Conservation (phyloP, 2,888 invertebrate species). For the Deilephila porcellus region DNA sequence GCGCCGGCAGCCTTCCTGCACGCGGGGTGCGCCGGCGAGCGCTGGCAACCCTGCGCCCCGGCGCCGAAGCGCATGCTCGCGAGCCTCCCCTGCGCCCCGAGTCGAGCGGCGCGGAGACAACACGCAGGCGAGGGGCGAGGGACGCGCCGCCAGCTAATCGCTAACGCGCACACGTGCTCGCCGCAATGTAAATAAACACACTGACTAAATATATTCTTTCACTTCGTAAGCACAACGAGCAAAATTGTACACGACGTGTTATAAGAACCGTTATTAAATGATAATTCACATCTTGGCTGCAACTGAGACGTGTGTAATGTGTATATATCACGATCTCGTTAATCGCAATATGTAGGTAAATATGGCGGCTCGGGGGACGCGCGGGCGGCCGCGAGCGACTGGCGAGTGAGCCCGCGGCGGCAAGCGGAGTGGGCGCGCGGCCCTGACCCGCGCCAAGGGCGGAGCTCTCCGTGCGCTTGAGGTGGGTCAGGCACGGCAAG, state of each 20-base stretch:
- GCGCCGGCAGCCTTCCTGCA: neutral
- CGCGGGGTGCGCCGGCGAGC: neutral
- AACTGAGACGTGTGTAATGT: too few species aligned
- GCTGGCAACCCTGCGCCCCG: neutral
- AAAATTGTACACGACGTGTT: neutral
- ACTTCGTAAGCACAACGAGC: neutral
- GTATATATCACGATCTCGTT: too few species aligned
- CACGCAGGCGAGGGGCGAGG: neutral
- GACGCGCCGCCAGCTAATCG: neutral
- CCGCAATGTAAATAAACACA: neutral
- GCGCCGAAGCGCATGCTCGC: too few species aligned
- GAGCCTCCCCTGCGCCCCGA: too few species aligned
- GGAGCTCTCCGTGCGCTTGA: slow-evolving; percentile 12
- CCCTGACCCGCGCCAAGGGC: slow-evolving; percentile 1
- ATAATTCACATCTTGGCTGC: too few species aligned
- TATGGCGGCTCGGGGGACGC: neutral
- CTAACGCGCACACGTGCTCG: neutral
- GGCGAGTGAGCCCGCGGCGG: neutral
- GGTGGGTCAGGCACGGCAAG: slow-evolving; percentile 35
- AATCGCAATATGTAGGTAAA: too few species aligned
- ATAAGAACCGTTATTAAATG: too few species aligned
- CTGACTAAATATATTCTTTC: neutral
- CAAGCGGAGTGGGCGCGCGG: neutral
- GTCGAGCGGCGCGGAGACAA: too few species aligned
- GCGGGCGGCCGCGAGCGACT: neutral